phyloP scores from a whole-genome alignment of 2,797 vertebrate species.

The Gallirallus australis region DNA sequence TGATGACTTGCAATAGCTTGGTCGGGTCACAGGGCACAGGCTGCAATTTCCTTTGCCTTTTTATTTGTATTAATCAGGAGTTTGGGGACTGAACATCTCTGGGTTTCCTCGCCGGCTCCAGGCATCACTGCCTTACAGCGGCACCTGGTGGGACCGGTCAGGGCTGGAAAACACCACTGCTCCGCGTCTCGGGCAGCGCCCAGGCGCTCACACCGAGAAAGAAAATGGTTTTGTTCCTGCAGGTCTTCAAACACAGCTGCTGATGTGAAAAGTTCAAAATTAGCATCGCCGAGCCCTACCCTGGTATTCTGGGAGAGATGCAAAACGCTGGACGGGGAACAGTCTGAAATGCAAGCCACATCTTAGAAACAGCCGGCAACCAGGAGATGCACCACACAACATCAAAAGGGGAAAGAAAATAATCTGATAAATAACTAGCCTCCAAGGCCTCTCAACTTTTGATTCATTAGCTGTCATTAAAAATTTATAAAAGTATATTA shows the following conservation, averaged over 20 bases:
- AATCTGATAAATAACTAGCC: not conserved
- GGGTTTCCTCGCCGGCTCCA: not conserved
- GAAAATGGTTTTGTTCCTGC: not conserved
- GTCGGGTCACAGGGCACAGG: conserved; percentile 56
- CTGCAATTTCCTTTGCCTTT: conserved; percentile 60
- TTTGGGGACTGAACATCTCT: not conserved
- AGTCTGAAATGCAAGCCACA: not conserved
- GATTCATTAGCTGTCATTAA: conserved; percentile 45
- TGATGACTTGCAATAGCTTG: not conserved
- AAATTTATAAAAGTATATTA: conserved; percentile 32
- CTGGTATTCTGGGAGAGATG: not conserved
- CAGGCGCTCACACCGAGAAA: not conserved
- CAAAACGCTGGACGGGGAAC: not conserved
- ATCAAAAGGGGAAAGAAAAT: not conserved
- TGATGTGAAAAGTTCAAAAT: not conserved
- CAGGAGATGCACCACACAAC: not conserved
- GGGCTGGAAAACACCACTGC: not conserved
- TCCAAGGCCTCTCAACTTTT: conserved; percentile 20
- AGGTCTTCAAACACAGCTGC: not conserved
- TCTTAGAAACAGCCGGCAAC: not conserved
- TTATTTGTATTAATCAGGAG: conserved; percentile 46
- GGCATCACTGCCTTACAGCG: conserved; percentile 31
- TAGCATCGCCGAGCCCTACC: not conserved
- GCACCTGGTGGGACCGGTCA: conserved; percentile 47
- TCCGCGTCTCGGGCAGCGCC: not conserved